phyloP scores from a whole-genome alignment of 37 sponge, comb jelly and placozoan genomes.

The Lycopodina hypogea region DNA sequence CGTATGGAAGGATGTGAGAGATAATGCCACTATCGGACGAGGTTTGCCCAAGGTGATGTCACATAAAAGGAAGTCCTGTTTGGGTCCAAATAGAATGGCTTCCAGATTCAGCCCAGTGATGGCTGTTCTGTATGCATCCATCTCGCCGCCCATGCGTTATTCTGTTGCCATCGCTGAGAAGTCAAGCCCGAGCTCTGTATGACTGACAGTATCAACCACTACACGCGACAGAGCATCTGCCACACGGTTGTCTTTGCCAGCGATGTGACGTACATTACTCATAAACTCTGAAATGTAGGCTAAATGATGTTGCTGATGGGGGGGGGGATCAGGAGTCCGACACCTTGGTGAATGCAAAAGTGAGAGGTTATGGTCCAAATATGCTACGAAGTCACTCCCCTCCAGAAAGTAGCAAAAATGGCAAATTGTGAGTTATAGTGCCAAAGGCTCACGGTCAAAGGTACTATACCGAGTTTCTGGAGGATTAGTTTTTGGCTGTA shows the following conservation, averaged over 20 bases:
- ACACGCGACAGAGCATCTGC: conserved; percentile 3
- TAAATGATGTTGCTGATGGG: conserved; percentile 27
- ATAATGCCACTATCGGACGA: conserved; percentile 20
- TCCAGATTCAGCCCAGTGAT: not conserved
- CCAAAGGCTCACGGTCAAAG: conserved; percentile 42
- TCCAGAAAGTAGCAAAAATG: conserved; percentile 54
- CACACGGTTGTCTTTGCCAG: conserved; percentile 18
- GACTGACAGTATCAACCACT: not conserved
- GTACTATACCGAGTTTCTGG: conserved; percentile 43
- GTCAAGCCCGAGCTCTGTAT: conserved; percentile 11
- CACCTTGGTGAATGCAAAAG: conserved; percentile 21
- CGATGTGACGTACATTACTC: conserved; percentile 9
- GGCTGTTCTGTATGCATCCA: conserved; percentile 21
- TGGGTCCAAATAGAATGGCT: conserved; percentile 6
- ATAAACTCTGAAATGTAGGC: conserved; percentile 19
- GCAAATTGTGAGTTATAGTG: conserved; percentile 18
- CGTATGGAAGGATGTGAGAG: too few species aligned
- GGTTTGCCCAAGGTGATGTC: conserved; percentile 26
- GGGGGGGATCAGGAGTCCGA: conserved; percentile 20
- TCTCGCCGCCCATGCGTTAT: conserved; percentile 17
- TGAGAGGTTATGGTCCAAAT: conserved; percentile 42
- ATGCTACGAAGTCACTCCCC: conserved; percentile 21
- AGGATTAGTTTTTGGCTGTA: conserved; percentile 5
- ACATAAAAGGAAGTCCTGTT: conserved; percentile 10
- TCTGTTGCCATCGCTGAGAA: conserved; percentile 28